phyloP scores from a whole-genome alignment of 2,797 vertebrate species.

The Gadopsis marmoratus region DNA sequence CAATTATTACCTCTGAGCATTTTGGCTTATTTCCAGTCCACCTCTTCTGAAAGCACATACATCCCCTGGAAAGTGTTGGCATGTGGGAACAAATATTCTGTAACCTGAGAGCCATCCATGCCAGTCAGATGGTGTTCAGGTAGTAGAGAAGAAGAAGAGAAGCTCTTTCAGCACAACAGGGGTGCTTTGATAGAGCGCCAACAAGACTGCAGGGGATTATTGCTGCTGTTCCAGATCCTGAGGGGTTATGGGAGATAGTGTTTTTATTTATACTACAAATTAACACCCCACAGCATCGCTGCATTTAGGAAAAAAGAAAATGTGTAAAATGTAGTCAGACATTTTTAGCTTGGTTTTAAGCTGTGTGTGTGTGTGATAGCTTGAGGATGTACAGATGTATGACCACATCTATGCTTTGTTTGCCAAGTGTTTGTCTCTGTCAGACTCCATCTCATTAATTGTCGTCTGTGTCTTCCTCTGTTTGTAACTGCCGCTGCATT shows the following conservation, averaged over 20 bases:
- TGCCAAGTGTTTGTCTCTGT: slow-evolving; percentile 35
- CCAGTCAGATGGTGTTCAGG: slow-evolving; percentile 42
- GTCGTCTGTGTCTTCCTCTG: slow-evolving; percentile 14
- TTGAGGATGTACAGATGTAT: slow-evolving; percentile 35
- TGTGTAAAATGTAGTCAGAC: slow-evolving; percentile 11
- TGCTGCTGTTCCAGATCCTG: slow-evolving; percentile 55
- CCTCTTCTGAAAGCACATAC: slow-evolving; percentile 22
- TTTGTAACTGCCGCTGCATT: slow-evolving; percentile 14
- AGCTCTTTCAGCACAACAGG: slow-evolving; percentile 57
- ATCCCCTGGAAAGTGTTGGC: slow-evolving; percentile 29
- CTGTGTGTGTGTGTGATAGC: slow-evolving; percentile 5
- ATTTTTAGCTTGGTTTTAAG: slow-evolving; percentile 25
- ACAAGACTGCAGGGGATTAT: slow-evolving; percentile 60
- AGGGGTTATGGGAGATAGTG: slow-evolving; percentile 25
- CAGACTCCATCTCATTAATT: slow-evolving; percentile 30
- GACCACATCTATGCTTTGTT: slow-evolving; percentile 32
- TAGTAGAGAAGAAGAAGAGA: slow-evolving; percentile 26
- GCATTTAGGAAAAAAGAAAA: slow-evolving; percentile 4
- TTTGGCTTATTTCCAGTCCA: slow-evolving; percentile 45
- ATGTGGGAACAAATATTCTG: slow-evolving; percentile 38
- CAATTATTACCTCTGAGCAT: slow-evolving; percentile 28
- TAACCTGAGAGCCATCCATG: slow-evolving; percentile 29
- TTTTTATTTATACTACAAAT: slow-evolving; percentile 58
- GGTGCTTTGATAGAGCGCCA: slow-evolving; percentile 58
- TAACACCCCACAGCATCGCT: slow-evolving; percentile 35